Base-by-base conservation (phyloP, 2,888 invertebrate genomes). In the Torymus aiolomorphi region DNA sequence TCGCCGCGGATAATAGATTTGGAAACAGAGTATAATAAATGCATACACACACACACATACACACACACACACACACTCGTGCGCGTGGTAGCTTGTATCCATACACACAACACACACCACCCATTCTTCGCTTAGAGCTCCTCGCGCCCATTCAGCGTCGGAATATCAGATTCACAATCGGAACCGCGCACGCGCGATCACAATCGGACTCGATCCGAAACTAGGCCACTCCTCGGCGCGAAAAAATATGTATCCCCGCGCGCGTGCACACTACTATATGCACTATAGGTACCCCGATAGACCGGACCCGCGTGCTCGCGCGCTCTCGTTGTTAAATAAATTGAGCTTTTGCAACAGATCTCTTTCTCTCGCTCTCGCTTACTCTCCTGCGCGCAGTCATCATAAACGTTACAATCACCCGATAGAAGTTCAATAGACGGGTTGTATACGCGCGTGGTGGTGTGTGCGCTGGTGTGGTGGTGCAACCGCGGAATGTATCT, bases 401-500 rank as follows among this genome's bases (percentile, higher is more conserved):
- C 80, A 67, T 75, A 79, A 71, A 71, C 66, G 80, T 61, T 76
- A 72, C 76, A 80, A 80, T 80, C 80, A 56, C 71, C 80, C 71
- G 76, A 80, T 76, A 71, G 76, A 72, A 62, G 80, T 80, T 80
- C 80, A 71, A 80, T 80, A 80, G 76, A 69, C 65, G 74, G 31
- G 69, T 18, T 56, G 70, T 31, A 31, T 31, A 31, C 56, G 73
- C 52, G 72, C 16, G 20, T 16, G 70, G 18, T 20, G 14, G 11
- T 51, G n/a, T 12, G 13, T 16, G 62, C 66, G 51, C 56, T 51
- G 54, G 76, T 76, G 82, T 76, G 82, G 80, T 84, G 84, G 84
- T 84, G 84, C 84, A 85, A 84, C 83, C 82, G 82, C 83, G 82
- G 83, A 83, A 83, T 84, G 83, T 80, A 81, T 69, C 49, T 51